Percentiles rank a stretch among this genome's conserved stretches.
These are phyloP conservation scores for Ispidina picta DNA, from an alignment of 2,797 vertebrate species.

Conservation along the genomic window DNA sequence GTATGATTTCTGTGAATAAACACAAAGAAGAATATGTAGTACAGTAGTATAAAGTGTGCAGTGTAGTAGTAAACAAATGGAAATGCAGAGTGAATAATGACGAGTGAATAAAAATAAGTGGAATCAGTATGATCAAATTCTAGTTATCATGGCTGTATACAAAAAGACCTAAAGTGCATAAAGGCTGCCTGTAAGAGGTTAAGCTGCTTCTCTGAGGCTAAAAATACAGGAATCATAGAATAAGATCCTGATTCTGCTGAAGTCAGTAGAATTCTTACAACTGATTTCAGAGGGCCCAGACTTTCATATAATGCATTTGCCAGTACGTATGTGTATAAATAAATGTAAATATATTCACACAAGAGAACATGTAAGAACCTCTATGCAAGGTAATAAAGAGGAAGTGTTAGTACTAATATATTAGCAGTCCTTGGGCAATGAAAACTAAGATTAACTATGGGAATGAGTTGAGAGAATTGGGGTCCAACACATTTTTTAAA, in stretches of 20 bases:
- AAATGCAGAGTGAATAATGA: not conserved
- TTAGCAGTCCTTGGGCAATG: slow-evolving; percentile 35
- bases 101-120: not conserved
- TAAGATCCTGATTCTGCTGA: not conserved
- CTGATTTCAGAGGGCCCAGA: not conserved
- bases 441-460: slow-evolving; percentile 35
- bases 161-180: not conserved
- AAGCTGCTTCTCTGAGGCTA: not conserved
- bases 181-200: not conserved
- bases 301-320: not conserved
- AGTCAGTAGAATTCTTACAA: not conserved
- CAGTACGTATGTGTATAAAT: not conserved
- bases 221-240: not conserved
- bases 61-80: not conserved
- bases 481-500: slow-evolving; percentile 6
- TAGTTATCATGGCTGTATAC: not conserved
- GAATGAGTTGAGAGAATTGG: slow-evolving; percentile 43
- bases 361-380: not conserved
- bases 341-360: slow-evolving; percentile 22
- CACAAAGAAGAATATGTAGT: not conserved
- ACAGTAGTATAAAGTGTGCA: not conserved
- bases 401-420: slow-evolving; percentile 42
- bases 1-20: not conserved
- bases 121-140: not conserved
- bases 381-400: slow-evolving; percentile 22